Evolutionary conservation across 2,888 invertebrate species (phyloP).

Genomic region (Synanthedon formicaeformis): DNA sequence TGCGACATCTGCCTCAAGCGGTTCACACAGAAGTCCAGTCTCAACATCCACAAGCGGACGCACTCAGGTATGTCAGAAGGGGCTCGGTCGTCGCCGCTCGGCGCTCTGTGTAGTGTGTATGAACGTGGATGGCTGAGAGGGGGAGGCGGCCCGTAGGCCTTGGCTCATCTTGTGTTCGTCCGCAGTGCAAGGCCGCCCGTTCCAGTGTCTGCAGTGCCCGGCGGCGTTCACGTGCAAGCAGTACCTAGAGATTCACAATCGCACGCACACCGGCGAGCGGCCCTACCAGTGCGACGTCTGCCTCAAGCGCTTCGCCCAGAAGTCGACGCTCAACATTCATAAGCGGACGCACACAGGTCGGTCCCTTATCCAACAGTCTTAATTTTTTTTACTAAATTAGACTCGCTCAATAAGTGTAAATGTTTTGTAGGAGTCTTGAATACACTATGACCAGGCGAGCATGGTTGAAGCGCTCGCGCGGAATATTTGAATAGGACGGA

Average conservation of each 20-base stretch:
- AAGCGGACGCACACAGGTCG: conserved; percentile 81
- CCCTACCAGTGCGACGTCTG: conserved; percentile 79
- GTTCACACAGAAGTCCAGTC: conserved; percentile 85
- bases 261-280: conserved; percentile 68
- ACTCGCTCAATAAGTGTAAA: too few species aligned
- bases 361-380: conserved; percentile 12
- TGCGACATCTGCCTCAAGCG: conserved; percentile 83
- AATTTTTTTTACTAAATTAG: neutral
- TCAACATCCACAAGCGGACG: conserved; percentile 84
- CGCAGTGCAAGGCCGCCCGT: conserved; percentile 70
- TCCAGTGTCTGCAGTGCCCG: conserved; percentile 72
- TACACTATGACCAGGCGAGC: too few species aligned
- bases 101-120: conserved; percentile 20
- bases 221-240: conserved; percentile 72
- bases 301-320: conserved; percentile 84
- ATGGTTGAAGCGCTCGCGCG: too few species aligned
- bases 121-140: conserved; percentile 22
- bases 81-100: conserved; percentile 13
- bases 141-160: conserved; percentile 13
- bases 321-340: conserved; percentile 85
- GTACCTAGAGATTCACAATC: conserved; percentile 68
- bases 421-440: too few species aligned
- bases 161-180: conserved; percentile 26
- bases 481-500: too few species aligned
- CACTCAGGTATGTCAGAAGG: conserved; percentile 71